These are phyloP conservation scores for Salvelinus fontinalis DNA, from an alignment of 2,113 vertebrate species.

Conservation along the genomic window DNA sequence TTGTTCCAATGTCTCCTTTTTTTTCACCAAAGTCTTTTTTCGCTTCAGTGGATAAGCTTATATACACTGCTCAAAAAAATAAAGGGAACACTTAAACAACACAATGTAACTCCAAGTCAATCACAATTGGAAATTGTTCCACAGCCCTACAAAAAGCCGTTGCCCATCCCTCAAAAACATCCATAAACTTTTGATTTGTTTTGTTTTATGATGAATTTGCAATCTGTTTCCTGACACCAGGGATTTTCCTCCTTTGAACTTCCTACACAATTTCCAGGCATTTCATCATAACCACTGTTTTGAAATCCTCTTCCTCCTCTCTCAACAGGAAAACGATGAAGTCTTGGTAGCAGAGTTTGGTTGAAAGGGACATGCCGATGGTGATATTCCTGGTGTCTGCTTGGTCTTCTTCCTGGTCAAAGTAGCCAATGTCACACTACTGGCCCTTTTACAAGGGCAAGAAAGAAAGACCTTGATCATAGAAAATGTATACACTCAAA, in stretches of 20 bases:
- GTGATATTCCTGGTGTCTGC: conserved; percentile 84
- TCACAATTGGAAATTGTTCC: too few relatives aligned
- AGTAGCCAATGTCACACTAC: conserved; percentile 47
- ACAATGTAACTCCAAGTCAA: too few relatives aligned
- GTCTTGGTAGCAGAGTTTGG: not conserved
- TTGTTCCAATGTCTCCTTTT: too few relatives aligned
- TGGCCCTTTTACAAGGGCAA: not conserved
- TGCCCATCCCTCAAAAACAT: too few relatives aligned
- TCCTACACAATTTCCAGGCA: not conserved
- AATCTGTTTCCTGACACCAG: not conserved
- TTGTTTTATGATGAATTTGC: not conserved
- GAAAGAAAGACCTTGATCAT: conserved; percentile 48
- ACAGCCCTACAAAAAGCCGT: too few relatives aligned
- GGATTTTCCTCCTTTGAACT: not conserved
- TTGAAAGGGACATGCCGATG: conserved; percentile 85
- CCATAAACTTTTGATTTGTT: not conserved
- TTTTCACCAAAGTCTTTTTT: too few relatives aligned
- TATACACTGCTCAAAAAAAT: too few relatives aligned
- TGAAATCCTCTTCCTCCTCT: not conserved
- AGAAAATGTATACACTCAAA: not conserved
- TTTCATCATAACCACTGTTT: not conserved
- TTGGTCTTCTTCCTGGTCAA: too few relatives aligned
- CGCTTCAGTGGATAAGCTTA: too few relatives aligned
- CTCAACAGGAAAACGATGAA: conserved; percentile 82
- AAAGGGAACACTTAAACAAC: too few relatives aligned